Evolutionary conservation across 2,888 invertebrate genomes (phyloP).

Genomic region (Allacma fusca): DNA sequence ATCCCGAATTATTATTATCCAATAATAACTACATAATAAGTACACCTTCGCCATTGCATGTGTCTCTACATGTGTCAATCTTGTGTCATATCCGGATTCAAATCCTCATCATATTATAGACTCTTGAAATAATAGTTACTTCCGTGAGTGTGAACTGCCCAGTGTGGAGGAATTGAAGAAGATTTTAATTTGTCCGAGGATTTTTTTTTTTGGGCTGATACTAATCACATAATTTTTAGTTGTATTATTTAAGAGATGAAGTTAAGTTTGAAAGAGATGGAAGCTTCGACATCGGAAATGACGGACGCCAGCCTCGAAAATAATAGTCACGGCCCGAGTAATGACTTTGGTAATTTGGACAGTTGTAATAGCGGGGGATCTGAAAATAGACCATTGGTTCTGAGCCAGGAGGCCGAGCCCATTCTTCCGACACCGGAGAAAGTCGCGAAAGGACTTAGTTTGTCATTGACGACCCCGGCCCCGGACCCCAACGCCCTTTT

Average conservation of each 20-base stretch:
- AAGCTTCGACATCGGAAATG: background rate
- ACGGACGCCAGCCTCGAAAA: constrained; percentile 3
- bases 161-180: background rate
- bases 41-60: too few species aligned
- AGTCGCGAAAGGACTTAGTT: background rate
- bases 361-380: background rate
- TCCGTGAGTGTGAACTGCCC: background rate
- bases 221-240: background rate
- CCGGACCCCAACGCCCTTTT: too few species aligned
- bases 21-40: too few species aligned
- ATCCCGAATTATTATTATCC: too few species aligned
- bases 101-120: too few species aligned
- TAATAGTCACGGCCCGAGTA: background rate
- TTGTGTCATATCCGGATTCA: too few species aligned
- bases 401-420: background rate
- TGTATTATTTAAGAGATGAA: background rate
- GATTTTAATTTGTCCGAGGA: background rate
- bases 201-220: background rate
- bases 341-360: background rate
- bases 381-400: background rate
- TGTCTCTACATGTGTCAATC: too few species aligned
- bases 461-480: background rate
- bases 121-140: background rate
- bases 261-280: background rate
- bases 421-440: background rate